Base-by-base conservation (phyloP, 92 coral and sea anemone species). In the Phenganax marumi region DNA sequence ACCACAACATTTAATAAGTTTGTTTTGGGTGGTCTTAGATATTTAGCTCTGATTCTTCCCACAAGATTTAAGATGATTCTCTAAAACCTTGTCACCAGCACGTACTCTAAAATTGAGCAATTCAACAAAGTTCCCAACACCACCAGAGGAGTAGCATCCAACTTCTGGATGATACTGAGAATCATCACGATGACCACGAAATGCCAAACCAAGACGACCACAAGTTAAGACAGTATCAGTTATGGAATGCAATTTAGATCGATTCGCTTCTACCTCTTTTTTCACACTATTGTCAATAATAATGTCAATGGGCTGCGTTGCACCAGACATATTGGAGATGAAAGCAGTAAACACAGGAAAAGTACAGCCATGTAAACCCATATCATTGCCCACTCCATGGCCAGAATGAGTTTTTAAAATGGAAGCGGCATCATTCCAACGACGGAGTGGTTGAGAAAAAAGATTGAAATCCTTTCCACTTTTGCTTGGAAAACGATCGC, bases 131-230 rank as follows among this genome's bases (percentile, higher is more conserved):
- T n/a, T n/a, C n/a, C n/a, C n/a, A n/a, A n/a, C n/a, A n/a, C n/a
- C n/a, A n/a, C n/a, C n/a, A n/a, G n/a, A n/a, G n/a, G n/a, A 70
- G n/a, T n/a, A n/a, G n/a, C n/a, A n/a, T n/a, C n/a, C n/a, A n/a
- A n/a, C n/a, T n/a, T n/a, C n/a, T n/a, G n/a, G n/a, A n/a, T n/a
- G n/a, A n/a, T n/a, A n/a, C n/a, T n/a, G n/a, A n/a, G n/a, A n/a
- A n/a, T 71, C 77, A 71, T 71, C 77, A 71, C 54, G 55, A 71
- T 71, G 77, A n/a, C 53, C 77, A 71, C 54, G 55, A 3, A 33
- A 47, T 26, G 52, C 12, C 8, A 71, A 50, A 71, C 77, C 77
- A n/a, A n/a, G n/a, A n/a, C n/a, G n/a, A n/a, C n/a, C n/a, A n/a
- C n/a, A n/a, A n/a, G n/a, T n/a, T n/a, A n/a, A n/a, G n/a, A n/a